Conservation (phyloP, 23 tunicate genomes). For the Halocynthia roretzi region DNA sequence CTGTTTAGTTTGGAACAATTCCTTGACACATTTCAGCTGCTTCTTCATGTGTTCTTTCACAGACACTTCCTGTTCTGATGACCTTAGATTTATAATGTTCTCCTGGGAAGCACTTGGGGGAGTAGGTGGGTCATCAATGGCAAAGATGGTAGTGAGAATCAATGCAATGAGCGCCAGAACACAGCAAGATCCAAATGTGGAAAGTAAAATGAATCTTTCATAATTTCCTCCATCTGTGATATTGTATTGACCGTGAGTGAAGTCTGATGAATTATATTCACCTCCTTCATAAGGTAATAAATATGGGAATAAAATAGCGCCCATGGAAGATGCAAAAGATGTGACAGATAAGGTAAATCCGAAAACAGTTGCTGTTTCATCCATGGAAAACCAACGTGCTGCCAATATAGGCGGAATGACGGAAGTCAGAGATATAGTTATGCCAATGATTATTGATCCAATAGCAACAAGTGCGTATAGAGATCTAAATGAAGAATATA, state of each 20-base stretch:
- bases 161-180: neutral
- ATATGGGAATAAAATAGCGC: neutral
- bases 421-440: neutral
- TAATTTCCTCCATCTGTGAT: neutral
- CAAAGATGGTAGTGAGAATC: neutral
- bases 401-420: slow-evolving; percentile 4
- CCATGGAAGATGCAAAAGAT: neutral
- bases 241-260: neutral
- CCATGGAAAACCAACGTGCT: neutral
- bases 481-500: neutral
- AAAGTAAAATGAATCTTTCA: neutral
- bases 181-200: neutral
- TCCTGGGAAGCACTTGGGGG: slow-evolving; percentile 7
- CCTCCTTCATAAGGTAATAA: no score
- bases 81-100: neutral
- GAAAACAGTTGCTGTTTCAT: slow-evolving; percentile 6
- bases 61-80: no score
- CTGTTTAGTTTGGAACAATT: no score
- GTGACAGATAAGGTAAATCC: neutral
- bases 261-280: no score
- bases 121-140: neutral
- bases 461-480: neutral
- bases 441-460: neutral
- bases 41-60: no score
- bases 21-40: no score